Evolutionary conservation across 92 coral and sea anemone genomes (phyloP).

Genomic region (Phenganax subtilis): DNA sequence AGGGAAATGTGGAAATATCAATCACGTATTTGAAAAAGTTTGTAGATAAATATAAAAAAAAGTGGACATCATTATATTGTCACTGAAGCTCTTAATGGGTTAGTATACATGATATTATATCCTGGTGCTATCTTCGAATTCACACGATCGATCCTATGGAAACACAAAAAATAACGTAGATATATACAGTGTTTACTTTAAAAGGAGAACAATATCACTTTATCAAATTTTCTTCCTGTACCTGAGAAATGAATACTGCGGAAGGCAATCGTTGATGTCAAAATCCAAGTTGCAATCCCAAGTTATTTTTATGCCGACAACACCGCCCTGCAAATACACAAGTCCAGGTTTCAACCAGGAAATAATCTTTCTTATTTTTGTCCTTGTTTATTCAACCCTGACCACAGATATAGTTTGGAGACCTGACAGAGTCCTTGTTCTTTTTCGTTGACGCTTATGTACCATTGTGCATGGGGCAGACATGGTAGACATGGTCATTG

Average conservation of each 20-base stretch:
- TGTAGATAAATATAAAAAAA: background rate
- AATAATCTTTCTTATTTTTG: no score
- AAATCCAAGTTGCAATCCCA: conserved; percentile 75
- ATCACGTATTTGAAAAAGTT: no score
- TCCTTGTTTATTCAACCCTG: no score
- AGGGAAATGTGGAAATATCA: no score
- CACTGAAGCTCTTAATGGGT: no score
- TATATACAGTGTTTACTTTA: background rate
- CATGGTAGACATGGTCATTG: no score
- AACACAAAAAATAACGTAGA: background rate
- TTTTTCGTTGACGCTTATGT: no score
- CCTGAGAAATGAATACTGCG: conserved; percentile 71
- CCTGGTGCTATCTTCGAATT: conserved; percentile 73
- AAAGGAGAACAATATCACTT: background rate
- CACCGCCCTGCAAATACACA: conserved; percentile 56
- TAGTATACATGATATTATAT: conserved; percentile 68
- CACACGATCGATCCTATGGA: conserved; percentile 60
- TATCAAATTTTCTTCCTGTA: background rate
- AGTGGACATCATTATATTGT: background rate
- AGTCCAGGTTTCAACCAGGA: no score
- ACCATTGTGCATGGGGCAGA: no score
- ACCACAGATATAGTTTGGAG: background rate
- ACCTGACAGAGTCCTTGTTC: background rate
- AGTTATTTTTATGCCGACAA: conserved; percentile 52
- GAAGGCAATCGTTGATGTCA: conserved; percentile 49